Base-by-base conservation (phyloP, 1,140 invertebrate genomes). In the Rhopalosiphum maidis region DNA sequence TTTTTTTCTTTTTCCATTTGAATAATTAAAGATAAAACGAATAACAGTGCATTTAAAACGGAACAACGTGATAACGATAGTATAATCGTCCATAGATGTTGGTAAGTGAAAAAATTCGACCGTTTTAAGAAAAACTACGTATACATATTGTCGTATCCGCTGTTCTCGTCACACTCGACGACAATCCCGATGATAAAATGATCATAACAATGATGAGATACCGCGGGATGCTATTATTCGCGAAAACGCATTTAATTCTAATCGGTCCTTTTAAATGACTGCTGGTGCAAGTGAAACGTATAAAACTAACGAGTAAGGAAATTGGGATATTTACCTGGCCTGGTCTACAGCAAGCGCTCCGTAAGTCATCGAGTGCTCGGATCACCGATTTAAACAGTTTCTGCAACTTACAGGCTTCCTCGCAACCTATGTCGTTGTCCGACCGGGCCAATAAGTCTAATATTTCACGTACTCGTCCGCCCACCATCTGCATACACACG, bases 391-490 rank as follows among this genome's bases (percentile, higher is more conserved):
- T 89, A 25, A 54, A 22, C 48, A 55, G 6, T 18, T 89, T 37
- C 87, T 37, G 30, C 48, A 89, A 41, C 51, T n/a, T 11, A 51
- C 5, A 6, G 9, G 48, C 87, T n/a, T 54, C 87, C 48, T 51
- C 21, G 5, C 87, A 89, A 7, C 46, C 48, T 15, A 89, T 35
- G 9, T 89, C 48, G 46, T 89, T 35, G 3, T 37, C 87, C 2
- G 87, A 54, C n/a, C n/a, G n/a, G 21, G 35, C 87, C 48, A 89
- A 89, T 89, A 89, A 35, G n/a, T 89, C 48, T 37, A 89, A 37
- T 89, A 55, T 89, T 89, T 51, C 87, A 35, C 87, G n/a, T 35
- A 54, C 48, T 22, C n/a, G 87, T n/a, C 46, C 25, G 2, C n/a
- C 48, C 18, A 89, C 87, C 46, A 23, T 48, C 2, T 15, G n/a